These are phyloP conservation scores for Poecile atricapillus DNA, from an alignment of 2,113 vertebrate species.

Conservation along the genomic window DNA sequence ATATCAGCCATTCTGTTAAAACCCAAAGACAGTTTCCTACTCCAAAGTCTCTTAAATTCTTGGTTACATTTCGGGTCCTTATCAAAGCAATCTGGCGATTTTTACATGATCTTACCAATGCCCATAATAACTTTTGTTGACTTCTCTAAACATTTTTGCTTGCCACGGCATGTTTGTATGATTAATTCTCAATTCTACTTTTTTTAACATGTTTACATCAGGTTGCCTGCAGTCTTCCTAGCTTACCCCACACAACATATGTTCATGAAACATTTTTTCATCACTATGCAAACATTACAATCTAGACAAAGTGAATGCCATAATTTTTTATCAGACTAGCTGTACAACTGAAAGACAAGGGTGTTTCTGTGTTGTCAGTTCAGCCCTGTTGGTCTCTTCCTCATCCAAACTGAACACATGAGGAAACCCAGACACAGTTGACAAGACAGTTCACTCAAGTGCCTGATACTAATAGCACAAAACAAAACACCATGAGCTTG, in stretches of 20 bases:
- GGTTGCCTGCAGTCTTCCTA: neutral
- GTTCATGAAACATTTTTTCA: neutral
- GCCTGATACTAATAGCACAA: neutral
- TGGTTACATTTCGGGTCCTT: neutral
- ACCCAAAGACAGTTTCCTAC: neutral
- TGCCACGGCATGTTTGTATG: neutral
- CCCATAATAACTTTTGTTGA: constrained; percentile 2
- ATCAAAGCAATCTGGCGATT: neutral
- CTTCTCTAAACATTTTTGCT: neutral
- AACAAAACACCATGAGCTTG: neutral
- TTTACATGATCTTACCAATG: neutral
- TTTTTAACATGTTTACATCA: neutral
- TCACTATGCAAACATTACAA: neutral
- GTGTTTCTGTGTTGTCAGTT: neutral
- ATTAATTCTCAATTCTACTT: neutral
- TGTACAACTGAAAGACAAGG: neutral
- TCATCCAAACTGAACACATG: neutral
- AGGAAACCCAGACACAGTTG: constrained; percentile 13
- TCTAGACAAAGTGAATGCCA: neutral
- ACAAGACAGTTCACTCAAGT: neutral
- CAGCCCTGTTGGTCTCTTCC: neutral
- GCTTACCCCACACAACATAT: neutral
- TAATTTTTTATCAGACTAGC: neutral
- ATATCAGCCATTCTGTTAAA: neutral
- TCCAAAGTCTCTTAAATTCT: neutral